These are phyloP conservation scores for Arctia plantaginis DNA, from an alignment of 2,888 invertebrate genomes.

Conservation along the genomic window DNA sequence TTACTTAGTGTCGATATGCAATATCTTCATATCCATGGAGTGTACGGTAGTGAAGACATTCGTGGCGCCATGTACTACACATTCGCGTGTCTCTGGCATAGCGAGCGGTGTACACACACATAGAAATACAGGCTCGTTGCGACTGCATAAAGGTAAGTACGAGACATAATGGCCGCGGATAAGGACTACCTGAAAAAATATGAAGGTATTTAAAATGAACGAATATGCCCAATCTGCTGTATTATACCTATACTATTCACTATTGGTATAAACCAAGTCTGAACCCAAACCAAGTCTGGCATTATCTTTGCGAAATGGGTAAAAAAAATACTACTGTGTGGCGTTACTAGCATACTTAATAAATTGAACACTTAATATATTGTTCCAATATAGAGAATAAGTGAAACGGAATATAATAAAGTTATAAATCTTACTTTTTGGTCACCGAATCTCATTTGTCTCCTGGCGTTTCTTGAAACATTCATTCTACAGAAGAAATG, in stretches of 20 bases:
- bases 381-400: background rate
- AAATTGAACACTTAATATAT: background rate
- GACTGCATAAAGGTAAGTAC: constrained; percentile 95
- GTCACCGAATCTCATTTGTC: constrained; percentile 99
- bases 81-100: constrained; percentile 98
- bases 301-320: too few species aligned
- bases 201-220: background rate
- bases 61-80: constrained; percentile 98
- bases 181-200: constrained; percentile 93
- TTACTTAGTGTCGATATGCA: constrained; percentile 98
- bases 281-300: too few species aligned
- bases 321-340: background rate
- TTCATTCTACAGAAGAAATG: constrained; percentile 99
- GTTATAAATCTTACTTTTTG: constrained; percentile 92
- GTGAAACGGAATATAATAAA: background rate
- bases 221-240: background rate
- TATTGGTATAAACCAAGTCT: too few species aligned
- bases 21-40: constrained; percentile 98
- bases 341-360: too few species aligned
- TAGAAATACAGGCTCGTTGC: constrained; percentile 98
- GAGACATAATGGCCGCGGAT: constrained; percentile 98
- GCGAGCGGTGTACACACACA: constrained; percentile 98
- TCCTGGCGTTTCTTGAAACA: constrained; percentile 97
- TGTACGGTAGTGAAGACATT: constrained; percentile 99
- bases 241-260: too few species aligned